These are phyloP conservation scores for Diogma glabrata DNA, from an alignment of 2,888 invertebrate species.

Conservation along the genomic window DNA sequence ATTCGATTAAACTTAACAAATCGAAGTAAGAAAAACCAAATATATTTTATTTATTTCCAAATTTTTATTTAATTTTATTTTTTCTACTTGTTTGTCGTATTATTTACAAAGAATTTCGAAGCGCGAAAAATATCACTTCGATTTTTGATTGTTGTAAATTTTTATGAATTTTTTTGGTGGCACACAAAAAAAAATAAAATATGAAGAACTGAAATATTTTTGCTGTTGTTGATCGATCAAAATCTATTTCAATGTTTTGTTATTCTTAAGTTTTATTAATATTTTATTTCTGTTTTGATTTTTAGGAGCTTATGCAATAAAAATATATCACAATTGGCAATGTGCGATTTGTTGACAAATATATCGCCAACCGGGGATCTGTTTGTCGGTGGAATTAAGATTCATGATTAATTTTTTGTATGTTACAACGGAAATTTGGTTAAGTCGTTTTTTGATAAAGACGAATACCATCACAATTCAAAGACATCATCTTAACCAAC, in stretches of 20 bases:
- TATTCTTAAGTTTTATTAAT: too few relatives aligned
- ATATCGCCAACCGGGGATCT: conserved; percentile 10
- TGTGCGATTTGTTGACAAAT: conserved; percentile 11
- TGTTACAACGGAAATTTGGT: too few relatives aligned
- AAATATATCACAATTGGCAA: conserved; percentile 1
- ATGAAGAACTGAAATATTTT: conserved; percentile 4
- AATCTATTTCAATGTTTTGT: conserved; percentile 6
- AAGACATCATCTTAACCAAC: too few relatives aligned
- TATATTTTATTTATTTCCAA: conserved; percentile 4
- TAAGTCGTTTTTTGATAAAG: too few relatives aligned
- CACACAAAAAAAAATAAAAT: too few relatives aligned
- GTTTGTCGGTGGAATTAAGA: conserved; percentile 8
- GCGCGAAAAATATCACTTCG: conserved; percentile 11
- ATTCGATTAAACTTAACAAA: conserved; percentile 7
- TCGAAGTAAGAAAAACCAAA: too few relatives aligned
- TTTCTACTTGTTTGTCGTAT: too few relatives aligned
- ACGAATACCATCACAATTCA: too few relatives aligned
- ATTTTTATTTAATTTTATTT: conserved; percentile 3
- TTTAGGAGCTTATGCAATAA: too few relatives aligned
- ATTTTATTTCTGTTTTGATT: too few relatives aligned
- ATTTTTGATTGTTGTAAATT: conserved; percentile 6
- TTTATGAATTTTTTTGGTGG: neutral
- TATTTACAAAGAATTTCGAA: conserved; percentile 9
- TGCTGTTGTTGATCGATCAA: conserved; percentile 7
- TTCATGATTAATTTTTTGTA: too few relatives aligned